Conservation (phyloP, 2,113 vertebrate species). For the Albula goreensis region DNA sequence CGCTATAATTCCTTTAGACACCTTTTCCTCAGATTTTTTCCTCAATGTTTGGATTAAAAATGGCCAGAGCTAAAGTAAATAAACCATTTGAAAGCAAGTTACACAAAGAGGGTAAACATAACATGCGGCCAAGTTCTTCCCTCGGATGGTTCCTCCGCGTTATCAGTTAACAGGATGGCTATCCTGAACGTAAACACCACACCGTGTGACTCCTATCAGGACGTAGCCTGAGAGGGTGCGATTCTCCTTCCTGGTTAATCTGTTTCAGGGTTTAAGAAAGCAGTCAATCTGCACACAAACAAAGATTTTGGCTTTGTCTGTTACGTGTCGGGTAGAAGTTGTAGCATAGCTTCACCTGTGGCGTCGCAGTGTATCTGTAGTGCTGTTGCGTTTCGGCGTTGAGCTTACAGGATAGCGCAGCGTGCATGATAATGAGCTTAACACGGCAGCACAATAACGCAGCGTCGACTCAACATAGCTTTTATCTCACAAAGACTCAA, state of each 20-base stretch:
- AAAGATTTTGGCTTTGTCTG: not conserved
- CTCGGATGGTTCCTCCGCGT: too few species aligned
- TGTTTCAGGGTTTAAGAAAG: not conserved
- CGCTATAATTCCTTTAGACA: not conserved
- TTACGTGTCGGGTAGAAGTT: not conserved
- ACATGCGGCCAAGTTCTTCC: not conserved
- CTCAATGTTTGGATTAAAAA: not conserved
- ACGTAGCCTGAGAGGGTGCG: not conserved
- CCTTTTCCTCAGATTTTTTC: not conserved
- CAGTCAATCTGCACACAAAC: not conserved
- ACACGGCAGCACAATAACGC: not conserved
- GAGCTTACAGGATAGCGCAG: not conserved
- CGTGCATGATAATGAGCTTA: not conserved
- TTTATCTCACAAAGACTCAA: not conserved
- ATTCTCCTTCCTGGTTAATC: not conserved
- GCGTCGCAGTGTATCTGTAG: not conserved
- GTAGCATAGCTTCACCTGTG: not conserved
- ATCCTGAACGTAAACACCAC: not conserved
- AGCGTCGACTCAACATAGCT: not conserved
- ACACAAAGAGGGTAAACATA: not conserved
- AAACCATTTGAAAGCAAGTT: not conserved
- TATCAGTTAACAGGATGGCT: too few species aligned
- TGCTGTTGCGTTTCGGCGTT: not conserved
- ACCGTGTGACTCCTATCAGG: not conserved
- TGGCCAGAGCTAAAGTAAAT: not conserved